Evolutionary conservation across 2,888 invertebrate species (phyloP), one percentile per base, ranked within the genome.

Genomic region (Dicycla oo): DNA sequence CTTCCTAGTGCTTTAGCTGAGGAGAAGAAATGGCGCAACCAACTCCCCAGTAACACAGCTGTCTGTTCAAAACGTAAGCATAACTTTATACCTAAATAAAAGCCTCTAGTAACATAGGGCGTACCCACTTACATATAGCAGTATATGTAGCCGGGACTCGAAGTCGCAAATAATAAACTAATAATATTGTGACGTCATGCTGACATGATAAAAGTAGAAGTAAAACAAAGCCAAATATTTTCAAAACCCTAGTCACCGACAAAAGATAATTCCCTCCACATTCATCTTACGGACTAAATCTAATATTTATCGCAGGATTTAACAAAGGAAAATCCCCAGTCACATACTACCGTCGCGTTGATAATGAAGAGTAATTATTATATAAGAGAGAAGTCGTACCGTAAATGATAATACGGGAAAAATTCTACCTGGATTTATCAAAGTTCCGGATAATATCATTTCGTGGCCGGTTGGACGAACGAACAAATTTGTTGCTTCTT

Each of bases 351-450:
- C 82, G 79, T 82, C 81, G 84, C 81, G 81, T 83, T 83, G 82
- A 84, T 89, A 89, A 90, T 90, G 87, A 89, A 88, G 90, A 89
- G 83, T 90, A 90, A 90, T 90, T 88, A 88, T 86, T 72, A 75
- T 85, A 69, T 81, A 83, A 87, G 82, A 87, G 82, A 82, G 84
- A 83, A 87, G 81, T 84, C 88, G 82, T 81, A 85, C 78, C 78
- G 72, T 81, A 87, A 85, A 85, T 85, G 85, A 85, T 85, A 78
- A 80, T 78, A 75, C 64, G 62, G 64, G 73, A 70, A 83, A 83
- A 83, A 81, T 75, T 78, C 75, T 49, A 77, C 69, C 75, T 74
- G 66, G 68, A 80, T 80, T 79, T 78, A 81, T 79, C 71, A 60
- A 63, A 65, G 71, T 69, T 69, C 60, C 73, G 57, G 78, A 71